These are phyloP conservation scores for Lipophrys pholis DNA, from an alignment of 2,113 vertebrate genomes.

Conservation along the genomic window DNA sequence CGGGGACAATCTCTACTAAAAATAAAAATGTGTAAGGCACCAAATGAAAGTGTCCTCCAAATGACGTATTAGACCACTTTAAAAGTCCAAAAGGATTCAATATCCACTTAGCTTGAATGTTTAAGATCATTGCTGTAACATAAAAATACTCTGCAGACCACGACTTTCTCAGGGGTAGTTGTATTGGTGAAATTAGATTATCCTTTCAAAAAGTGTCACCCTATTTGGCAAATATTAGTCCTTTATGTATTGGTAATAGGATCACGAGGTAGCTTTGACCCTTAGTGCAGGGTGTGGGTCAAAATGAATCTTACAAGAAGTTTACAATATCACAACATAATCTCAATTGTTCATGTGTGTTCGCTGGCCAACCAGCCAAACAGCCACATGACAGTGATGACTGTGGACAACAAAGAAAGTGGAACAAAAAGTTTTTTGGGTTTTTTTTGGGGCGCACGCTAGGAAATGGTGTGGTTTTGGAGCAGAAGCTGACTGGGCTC, in stretches of 20 bases:
- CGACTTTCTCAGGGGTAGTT: not conserved
- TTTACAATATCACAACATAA: slow-evolving; percentile 34
- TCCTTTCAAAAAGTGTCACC: not conserved
- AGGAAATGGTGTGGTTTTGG: slow-evolving; percentile 72
- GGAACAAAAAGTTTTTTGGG: slow-evolving; percentile 42
- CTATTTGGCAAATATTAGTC: not conserved
- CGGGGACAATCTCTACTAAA: not conserved
- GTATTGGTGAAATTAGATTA: not conserved
- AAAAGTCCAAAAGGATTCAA: not conserved
- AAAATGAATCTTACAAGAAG: not conserved
- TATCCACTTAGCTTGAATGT: not conserved
- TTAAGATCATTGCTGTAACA: slow-evolving; percentile 17
- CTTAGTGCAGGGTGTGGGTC: not conserved
- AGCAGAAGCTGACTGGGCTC: slow-evolving; percentile 61
- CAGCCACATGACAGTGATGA: slow-evolving; percentile 40
- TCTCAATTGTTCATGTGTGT: slow-evolving; percentile 12
- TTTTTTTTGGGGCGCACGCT: slow-evolving; percentile 28
- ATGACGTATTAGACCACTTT: slow-evolving; percentile 15
- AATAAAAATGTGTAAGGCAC: not conserved
- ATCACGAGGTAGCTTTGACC: slow-evolving; percentile 1
- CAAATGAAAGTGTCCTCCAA: not conserved
- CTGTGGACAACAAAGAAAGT: slow-evolving; percentile 50
- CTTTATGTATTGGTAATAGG: not conserved
- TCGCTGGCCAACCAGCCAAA: slow-evolving; percentile 35
- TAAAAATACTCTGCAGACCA: not conserved